Conservation (phyloP, 2,797 vertebrate species). For the Paramormyrops hopkinsi region DNA sequence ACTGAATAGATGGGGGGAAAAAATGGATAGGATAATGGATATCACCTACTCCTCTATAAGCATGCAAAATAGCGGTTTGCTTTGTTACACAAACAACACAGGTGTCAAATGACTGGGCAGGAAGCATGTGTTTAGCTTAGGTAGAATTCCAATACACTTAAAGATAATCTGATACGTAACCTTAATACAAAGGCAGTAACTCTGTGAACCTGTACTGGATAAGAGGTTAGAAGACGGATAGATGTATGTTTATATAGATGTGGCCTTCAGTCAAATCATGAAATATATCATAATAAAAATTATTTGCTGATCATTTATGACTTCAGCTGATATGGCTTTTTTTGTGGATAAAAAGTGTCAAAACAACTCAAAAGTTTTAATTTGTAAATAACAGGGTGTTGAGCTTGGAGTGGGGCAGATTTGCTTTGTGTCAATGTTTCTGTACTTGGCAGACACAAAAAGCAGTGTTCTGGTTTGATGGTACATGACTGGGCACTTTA, state of each 20-base stretch:
- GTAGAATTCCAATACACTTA: background rate
- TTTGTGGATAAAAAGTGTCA: background rate
- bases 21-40: background rate
- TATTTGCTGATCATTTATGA: background rate
- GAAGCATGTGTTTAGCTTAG: background rate
- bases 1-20: background rate
- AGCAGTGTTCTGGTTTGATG: background rate
- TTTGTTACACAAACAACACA: background rate
- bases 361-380: background rate
- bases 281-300: background rate
- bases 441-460: background rate
- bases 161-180: background rate
- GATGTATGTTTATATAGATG: background rate
- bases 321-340: background rate
- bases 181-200: background rate
- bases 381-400: background rate
- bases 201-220: conserved; percentile 3
- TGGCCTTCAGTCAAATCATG: background rate
- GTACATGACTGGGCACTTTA: background rate
- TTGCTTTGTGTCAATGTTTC: background rate
- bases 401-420: background rate
- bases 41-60: background rate
- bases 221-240: background rate
- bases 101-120: background rate
- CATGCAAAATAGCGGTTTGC: background rate